Evolutionary conservation across 2,797 vertebrate species (phyloP), one percentile per base, ranked within the genome.

Genomic region (Simalia tracyae): DNA sequence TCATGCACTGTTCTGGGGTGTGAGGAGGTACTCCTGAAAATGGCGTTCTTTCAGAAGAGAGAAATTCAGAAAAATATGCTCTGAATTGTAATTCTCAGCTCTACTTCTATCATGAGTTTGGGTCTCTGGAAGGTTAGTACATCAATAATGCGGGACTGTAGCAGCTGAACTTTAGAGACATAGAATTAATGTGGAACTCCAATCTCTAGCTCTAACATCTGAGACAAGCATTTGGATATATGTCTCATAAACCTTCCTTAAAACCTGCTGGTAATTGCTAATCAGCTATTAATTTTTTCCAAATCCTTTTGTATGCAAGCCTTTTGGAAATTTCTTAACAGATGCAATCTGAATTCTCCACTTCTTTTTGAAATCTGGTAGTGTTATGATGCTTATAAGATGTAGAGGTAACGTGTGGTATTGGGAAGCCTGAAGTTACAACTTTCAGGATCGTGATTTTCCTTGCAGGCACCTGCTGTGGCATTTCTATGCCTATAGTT

Each of bases 351-450:
- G 56, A 88, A 91, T 64, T 57, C 14, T 57, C 59, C 10, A 17
- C 64, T 81, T 84, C 60, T 42, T 81, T 50, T 60, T 93, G 95
- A 97, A 96, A 97, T 96, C 96, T 96, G 97, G 96, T 96, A 97
- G 95, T 95, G 96, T 96, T 97, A 96, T 96, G 97, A 97, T 94
- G 93, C 96, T 97, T 97, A 61, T 56, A 94, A 97, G 96, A 96
- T 97, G 95, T 95, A 95, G 96, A 95, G 95, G 96, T 95, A 97
- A 96, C 95, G 95, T 96, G 95, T 95, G 95, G 95, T 92, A 95
- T 91, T 90, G 96, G 95, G 96, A 95, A 96, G 96, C 96, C 96
- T 96, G 14, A 64, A 94, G 94, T 96, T 96, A 96, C 97, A 96
- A 96, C 90, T 90, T 96, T 95, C 96, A 95, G 91, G 95, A 84